phyloP scores from a whole-genome alignment of 2,113 vertebrate species.

The Riparia riparia region DNA sequence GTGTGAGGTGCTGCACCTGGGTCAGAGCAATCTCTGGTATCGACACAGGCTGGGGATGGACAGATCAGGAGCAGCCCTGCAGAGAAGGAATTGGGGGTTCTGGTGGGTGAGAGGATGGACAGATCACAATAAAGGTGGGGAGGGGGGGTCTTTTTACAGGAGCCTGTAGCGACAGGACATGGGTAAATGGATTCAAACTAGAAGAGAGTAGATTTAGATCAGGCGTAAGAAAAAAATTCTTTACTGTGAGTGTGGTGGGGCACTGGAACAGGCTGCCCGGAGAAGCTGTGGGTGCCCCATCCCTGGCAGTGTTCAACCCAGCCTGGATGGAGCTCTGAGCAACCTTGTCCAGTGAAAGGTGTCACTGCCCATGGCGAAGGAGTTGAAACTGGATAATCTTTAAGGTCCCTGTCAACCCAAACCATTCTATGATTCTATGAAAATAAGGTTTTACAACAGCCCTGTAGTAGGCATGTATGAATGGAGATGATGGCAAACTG shows the following conservation, averaged over 20 bases:
- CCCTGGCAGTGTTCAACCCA: not conserved
- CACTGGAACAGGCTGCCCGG: not conserved
- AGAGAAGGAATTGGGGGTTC: not conserved
- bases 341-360: not conserved
- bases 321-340: not conserved
- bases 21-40: not conserved
- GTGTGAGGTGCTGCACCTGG: not conserved
- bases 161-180: not conserved
- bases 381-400: not conserved
- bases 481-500: not conserved
- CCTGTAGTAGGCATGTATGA: not conserved
- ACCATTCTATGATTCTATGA: not conserved
- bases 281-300: not conserved
- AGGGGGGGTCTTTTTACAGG: not conserved
- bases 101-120: not conserved
- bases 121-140: not conserved
- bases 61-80: not conserved
- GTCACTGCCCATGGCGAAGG: not conserved
- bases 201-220: not conserved
- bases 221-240: not conserved
- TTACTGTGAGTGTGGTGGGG: not conserved
- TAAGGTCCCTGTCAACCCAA: not conserved
- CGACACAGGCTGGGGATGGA: not conserved
- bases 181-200: not conserved
- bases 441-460: not conserved